Conservation (phyloP, 2,888 invertebrate genomes). For the Molanna angustata region DNA sequence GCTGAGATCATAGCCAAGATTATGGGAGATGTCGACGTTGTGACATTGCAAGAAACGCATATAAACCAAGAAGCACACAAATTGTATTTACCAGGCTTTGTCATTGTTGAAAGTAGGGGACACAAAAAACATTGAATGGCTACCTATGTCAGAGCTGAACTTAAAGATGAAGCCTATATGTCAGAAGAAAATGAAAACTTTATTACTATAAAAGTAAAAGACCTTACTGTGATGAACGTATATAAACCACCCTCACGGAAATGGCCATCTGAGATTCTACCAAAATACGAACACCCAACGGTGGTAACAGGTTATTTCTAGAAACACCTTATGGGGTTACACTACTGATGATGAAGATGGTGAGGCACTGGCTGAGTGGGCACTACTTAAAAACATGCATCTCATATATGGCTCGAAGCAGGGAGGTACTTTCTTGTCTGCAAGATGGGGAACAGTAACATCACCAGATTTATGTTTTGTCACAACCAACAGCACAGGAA, state of each 20-base stretch:
- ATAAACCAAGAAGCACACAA: too few relatives aligned
- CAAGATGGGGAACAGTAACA: neutral
- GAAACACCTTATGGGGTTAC: neutral
- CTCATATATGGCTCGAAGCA: neutral
- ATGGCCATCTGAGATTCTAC: neutral
- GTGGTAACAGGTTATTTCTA: neutral
- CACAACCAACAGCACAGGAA: neutral
- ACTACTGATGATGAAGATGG: neutral
- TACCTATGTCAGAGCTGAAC: too few relatives aligned
- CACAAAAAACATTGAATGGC: too few relatives aligned
- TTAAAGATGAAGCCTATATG: too few relatives aligned
- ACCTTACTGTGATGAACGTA: neutral
- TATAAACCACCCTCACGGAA: neutral
- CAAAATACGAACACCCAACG: neutral
- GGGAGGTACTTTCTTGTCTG: neutral
- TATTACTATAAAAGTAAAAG: too few relatives aligned
- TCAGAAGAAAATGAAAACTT: too few relatives aligned
- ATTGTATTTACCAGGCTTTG: too few relatives aligned
- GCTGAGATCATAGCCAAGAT: too few relatives aligned
- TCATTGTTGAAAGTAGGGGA: too few relatives aligned
- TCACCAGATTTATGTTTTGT: neutral
- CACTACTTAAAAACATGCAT: neutral
- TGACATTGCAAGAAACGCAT: too few relatives aligned
- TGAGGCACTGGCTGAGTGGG: neutral
- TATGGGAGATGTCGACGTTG: too few relatives aligned